Base-by-base conservation (phyloP, 2,888 invertebrate species). In the Unio delphinus region DNA sequence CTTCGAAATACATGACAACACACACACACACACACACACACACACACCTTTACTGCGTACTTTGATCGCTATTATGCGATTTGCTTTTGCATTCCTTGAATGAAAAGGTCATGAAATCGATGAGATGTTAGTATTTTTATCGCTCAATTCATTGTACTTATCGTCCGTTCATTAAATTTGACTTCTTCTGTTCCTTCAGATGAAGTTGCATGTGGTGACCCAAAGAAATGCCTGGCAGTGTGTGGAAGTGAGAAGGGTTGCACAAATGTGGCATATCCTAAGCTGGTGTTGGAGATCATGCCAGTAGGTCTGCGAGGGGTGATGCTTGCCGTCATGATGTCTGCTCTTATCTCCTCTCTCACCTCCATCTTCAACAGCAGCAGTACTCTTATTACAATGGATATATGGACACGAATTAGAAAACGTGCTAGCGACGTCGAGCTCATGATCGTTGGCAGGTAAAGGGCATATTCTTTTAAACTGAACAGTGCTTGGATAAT, bases 281-380 rank as follows among this genome's bases (percentile, higher is more conserved):
- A 87, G 64, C 83, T 92, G 61, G 91, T 92, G 30, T 75, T 91
- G 30, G 82, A 89, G 54, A 81, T 91, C 45, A 89, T 92, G 89
- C 91, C 91, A 0, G 78, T 81, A 4, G 91, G 91, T 20, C 82
- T 87, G n/a, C 74, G 89, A 26, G 92, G 92, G 4, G 78, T 92
- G 61, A 92, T 92, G 91, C 76, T 92, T 79, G 90, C 91, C 4
- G 91, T 91, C 17, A 92, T 92, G 91, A 86, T 92, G 86, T 91
- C 91, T 0, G 91, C 91, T 26, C 85, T 91, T 15, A 91, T 92
- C 87, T 91, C 91, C 55, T 91, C 91, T 4, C 81, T 92, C 63
- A 91, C 91, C 18, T 91, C 91, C 61, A 91, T 91, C 68, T 91
- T 91, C 86, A 91, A 91, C 87, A 89, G 89, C 72, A 88, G 90